Percentiles rank a stretch among this genome's conserved stretches.
These are phyloP conservation scores for Drosophila tani DNA, from an alignment of 1,140 invertebrate species.

Conservation along the genomic window DNA sequence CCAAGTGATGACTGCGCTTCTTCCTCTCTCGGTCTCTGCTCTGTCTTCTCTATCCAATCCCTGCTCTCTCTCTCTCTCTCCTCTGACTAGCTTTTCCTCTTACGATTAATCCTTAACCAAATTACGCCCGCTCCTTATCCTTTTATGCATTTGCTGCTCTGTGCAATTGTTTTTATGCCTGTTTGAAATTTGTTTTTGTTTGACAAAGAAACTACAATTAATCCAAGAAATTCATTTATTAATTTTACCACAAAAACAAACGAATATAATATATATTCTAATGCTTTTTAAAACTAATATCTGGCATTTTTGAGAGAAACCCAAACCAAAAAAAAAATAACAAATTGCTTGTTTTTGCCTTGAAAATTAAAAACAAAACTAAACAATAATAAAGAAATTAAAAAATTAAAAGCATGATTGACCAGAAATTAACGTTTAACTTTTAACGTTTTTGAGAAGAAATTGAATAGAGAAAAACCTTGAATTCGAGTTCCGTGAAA, in stretches of 20 bases:
- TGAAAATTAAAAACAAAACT: slow-evolving; percentile 37
- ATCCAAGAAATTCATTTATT: slow-evolving; percentile 62
- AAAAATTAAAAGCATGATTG: slow-evolving; percentile 57
- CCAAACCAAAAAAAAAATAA: slow-evolving; percentile 51
- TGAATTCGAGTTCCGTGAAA: slow-evolving; percentile 48
- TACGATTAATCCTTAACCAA: slow-evolving; percentile 51
- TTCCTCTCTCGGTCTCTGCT: slow-evolving; percentile 9
- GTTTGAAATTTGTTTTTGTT: slow-evolving; percentile 84
- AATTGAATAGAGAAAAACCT: slow-evolving; percentile 40
- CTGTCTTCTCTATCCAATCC: slow-evolving; percentile 24
- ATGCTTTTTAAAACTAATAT: slow-evolving; percentile 56
- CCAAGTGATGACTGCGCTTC: neutral
- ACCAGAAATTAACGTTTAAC: slow-evolving; percentile 48
- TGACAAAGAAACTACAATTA: slow-evolving; percentile 47
- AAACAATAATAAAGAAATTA: slow-evolving; percentile 45
- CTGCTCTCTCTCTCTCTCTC: slow-evolving; percentile 6
- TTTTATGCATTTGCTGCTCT: slow-evolving; percentile 47
- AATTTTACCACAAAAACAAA: slow-evolving; percentile 40
- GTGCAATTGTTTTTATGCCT: slow-evolving; percentile 69
- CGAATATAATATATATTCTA: slow-evolving; percentile 32
- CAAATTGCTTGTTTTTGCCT: slow-evolving; percentile 74
- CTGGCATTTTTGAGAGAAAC: slow-evolving; percentile 67
- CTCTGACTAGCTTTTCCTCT: slow-evolving; percentile 11
- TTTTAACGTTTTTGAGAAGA: slow-evolving; percentile 43
- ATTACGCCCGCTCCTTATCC: neutral